These are phyloP conservation scores for Bursaphelenchus mucronatus DNA, from an alignment of 1,140 invertebrate genomes.

Conservation along the genomic window DNA sequence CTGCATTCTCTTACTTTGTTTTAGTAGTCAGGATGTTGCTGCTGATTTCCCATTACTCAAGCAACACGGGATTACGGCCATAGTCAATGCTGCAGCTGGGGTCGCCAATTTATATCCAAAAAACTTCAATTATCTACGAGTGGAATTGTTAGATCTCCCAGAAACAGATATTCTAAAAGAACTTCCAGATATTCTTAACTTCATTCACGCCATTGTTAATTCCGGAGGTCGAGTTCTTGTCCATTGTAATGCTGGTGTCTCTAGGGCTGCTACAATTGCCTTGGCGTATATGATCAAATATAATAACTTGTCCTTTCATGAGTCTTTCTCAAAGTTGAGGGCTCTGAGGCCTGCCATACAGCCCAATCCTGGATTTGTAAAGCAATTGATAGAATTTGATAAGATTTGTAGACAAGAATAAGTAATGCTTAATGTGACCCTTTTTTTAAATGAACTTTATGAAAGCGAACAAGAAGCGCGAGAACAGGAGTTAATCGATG, in stretches of 20 bases:
- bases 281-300: slow-evolving; percentile 77
- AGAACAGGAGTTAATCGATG: too few species aligned
- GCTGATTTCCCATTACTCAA: slow-evolving; percentile 66
- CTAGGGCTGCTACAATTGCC: slow-evolving; percentile 75
- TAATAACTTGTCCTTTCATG: slow-evolving; percentile 67
- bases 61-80: slow-evolving; percentile 68
- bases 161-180: slow-evolving; percentile 35
- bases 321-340: slow-evolving; percentile 69
- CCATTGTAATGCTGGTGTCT: slow-evolving; percentile 86
- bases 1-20: slow-evolving; percentile 52
- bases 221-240: slow-evolving; percentile 69
- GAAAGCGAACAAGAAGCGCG: too few species aligned
- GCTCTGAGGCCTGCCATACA: slow-evolving; percentile 19
- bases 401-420: too few species aligned
- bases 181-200: background rate
- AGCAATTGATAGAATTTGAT: too few species aligned
- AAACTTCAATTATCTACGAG: slow-evolving; percentile 61
- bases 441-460: too few species aligned
- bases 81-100: slow-evolving; percentile 65
- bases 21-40: slow-evolving; percentile 80
- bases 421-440: too few species aligned
- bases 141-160: slow-evolving; percentile 59
- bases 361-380: too few species aligned
- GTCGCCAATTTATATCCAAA: slow-evolving; percentile 57
- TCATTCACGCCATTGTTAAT: background rate